These are phyloP conservation scores for Sitta carolinensis DNA, from an alignment of 2,797 vertebrate species.

Conservation along the genomic window DNA sequence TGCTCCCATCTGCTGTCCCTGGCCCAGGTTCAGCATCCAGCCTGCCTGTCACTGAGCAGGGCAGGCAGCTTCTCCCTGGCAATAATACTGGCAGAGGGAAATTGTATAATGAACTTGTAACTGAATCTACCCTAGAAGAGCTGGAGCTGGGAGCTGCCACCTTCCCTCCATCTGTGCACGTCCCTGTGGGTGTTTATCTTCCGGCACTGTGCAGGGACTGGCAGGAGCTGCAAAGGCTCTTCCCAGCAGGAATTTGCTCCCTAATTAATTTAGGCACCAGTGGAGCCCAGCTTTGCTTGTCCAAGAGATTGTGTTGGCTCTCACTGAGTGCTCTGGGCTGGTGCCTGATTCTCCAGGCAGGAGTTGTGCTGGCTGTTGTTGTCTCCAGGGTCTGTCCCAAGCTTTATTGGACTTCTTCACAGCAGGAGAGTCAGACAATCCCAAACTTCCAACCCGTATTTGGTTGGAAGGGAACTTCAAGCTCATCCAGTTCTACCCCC, in stretches of 20 bases:
- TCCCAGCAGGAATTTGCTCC: not conserved
- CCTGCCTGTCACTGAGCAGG: not conserved
- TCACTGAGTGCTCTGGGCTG: not conserved
- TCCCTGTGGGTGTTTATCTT: not conserved
- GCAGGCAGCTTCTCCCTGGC: not conserved
- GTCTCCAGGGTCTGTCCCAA: not conserved
- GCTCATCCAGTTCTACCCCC: not conserved
- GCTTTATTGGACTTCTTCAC: not conserved
- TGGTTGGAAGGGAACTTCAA: not conserved
- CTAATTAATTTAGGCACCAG: not conserved
- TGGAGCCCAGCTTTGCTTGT: not conserved
- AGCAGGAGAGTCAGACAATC: not conserved
- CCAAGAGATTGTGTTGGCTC: not conserved
- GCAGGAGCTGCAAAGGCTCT: constrained; percentile 9
- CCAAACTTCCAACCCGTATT: not conserved
- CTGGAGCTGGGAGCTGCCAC: not conserved
- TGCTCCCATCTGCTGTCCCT: constrained; percentile 34
- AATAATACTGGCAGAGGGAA: not conserved
- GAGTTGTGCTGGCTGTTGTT: not conserved
- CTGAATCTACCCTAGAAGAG: not conserved
- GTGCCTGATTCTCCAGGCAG: not conserved
- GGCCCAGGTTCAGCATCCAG: constrained; percentile 4
- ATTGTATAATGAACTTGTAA: not conserved
- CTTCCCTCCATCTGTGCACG: not conserved
- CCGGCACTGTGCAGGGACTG: not conserved